These are phyloP conservation scores for Lipotes vexillifer DNA, from an alignment of 2,113 vertebrate genomes.

Conservation along the genomic window DNA sequence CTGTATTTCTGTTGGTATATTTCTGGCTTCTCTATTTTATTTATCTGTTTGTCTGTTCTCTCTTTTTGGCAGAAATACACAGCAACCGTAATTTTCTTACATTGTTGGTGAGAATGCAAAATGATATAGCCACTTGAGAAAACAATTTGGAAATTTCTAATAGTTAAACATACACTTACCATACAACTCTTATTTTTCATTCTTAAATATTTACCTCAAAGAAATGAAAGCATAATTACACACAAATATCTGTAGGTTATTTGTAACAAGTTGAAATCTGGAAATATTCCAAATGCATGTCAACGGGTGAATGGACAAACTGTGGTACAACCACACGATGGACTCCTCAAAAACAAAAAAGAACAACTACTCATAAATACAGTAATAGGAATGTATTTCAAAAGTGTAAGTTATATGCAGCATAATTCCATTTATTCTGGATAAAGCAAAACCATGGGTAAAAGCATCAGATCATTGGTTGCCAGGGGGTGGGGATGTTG, in stretches of 20 bases:
- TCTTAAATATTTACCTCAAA: neutral
- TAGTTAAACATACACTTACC: neutral
- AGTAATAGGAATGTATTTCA: neutral
- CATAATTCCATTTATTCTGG: neutral
- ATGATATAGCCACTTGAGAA: neutral
- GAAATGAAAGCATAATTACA: neutral
- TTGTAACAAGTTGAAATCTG: neutral
- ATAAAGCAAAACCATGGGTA: neutral
- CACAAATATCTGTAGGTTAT: neutral
- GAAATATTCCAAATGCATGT: neutral
- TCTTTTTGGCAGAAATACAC: neutral
- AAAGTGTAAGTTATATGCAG: neutral
- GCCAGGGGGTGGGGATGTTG: neutral
- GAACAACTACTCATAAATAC: neutral
- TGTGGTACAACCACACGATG: neutral
- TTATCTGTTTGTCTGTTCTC: neutral
- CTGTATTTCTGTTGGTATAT: neutral
- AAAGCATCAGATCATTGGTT: neutral
- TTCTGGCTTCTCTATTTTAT: neutral
- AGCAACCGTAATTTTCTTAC: neutral
- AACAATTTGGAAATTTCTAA: neutral
- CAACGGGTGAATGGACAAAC: neutral
- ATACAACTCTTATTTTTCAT: neutral
- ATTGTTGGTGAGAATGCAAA: neutral
- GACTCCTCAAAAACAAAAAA: neutral